Base-by-base conservation (phyloP, 30 jellyfish, hydroid and myxozoan genomes). In the Aurelia sp. region DNA sequence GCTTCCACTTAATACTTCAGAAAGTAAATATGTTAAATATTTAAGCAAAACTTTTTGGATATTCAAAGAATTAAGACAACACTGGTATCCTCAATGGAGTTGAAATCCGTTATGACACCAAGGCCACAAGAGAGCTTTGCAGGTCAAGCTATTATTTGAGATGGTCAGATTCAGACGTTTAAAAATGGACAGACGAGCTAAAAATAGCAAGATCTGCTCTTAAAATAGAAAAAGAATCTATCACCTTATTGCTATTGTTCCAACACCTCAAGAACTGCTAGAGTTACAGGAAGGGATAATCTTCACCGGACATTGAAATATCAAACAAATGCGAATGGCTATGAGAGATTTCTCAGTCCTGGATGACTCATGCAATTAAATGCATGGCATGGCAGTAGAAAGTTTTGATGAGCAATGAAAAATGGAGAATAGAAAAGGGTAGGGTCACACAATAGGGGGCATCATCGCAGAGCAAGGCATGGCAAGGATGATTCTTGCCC, bases 141-240 rank as follows among this genome's bases (percentile, higher is more conserved):
- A 53, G 81, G 90, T 65, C 82, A 79, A 68, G 53, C 66, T 68
- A 13, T 64, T 44, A 44, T 64, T 60, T 23, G 67, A 79, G 71
- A 30, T 31, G 66, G 35, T 12, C 82, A 76, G 82, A 50, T 48
- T 44, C 73, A 44, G 48, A 8, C 55, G 74, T 68, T 41, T 18
- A 79, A 47, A 52, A 57, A 47, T 50, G 82, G 82, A 52, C 33
- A 75, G 51, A 48, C 15, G 57, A 13, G 22, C 82, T 79, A 79
- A 65, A 52, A 65, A 65, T 79, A 79, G 90, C 15, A 22, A 52
- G 11, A 15, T 47, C 60, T n/a, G 67, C 27, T 16, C 87, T 60
- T 30, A 76, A 76, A 76, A 76, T 76, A 76, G 87, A 62, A 17
- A 37, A 35, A 78, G 87, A 76, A 68, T 79, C 69, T 68, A 48